phyloP scores from a whole-genome alignment of 2,113 vertebrate species.

The Nasalis larvatus region DNA sequence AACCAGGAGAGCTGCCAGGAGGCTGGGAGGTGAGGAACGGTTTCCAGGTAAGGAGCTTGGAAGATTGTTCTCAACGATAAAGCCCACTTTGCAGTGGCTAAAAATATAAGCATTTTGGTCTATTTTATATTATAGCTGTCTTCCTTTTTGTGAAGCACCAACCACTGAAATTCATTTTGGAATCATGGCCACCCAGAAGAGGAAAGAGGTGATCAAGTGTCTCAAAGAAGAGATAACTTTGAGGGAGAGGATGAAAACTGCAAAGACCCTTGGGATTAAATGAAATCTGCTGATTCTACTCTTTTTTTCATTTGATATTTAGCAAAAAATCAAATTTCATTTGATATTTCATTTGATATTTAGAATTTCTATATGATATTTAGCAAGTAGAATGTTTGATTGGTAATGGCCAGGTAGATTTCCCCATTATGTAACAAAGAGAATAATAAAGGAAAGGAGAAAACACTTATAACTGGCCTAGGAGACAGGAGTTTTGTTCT shows the following conservation, averaged over 20 bases:
- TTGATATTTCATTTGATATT: too few species aligned
- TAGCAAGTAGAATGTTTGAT: background rate
- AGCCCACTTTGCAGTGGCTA: background rate
- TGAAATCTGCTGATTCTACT: background rate
- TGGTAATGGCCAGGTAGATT: background rate
- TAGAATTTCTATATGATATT: too few species aligned
- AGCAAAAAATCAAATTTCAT: too few species aligned
- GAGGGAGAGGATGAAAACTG: background rate
- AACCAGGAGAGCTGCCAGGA: background rate
- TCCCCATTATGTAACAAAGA: background rate
- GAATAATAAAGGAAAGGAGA: background rate
- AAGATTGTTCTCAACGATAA: background rate
- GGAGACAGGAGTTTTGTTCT: background rate
- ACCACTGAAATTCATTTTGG: background rate
- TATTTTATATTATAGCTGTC: background rate
- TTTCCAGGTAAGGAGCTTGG: background rate
- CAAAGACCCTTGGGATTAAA: background rate
- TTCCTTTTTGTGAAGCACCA: background rate
- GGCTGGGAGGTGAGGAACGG: background rate
- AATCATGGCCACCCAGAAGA: background rate
- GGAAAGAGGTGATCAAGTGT: background rate
- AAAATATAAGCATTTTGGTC: background rate
- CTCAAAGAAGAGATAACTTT: constrained; percentile 4
- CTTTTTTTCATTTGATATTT: background rate
- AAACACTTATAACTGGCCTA: background rate